Evolutionary conservation across 2,797 vertebrate genomes (phyloP).

Genomic region (Muscicapa striata): DNA sequence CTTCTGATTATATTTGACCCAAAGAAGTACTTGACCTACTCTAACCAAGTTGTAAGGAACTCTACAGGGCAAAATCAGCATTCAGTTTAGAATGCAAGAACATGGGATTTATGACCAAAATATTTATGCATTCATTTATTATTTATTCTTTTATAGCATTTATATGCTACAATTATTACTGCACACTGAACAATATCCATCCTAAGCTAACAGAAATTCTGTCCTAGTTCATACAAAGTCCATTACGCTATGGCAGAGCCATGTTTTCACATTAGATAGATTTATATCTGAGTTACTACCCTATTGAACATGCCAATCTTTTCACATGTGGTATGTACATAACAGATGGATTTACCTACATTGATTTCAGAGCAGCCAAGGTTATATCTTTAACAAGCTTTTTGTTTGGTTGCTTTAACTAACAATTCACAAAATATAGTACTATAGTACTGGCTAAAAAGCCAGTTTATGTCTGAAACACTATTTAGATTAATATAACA

Average conservation of each 20-base stretch:
- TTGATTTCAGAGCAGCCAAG: background rate
- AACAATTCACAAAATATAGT: background rate
- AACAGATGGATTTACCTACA: background rate
- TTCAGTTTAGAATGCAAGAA: background rate
- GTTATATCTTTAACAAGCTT: background rate
- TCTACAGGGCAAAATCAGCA: background rate
- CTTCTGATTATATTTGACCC: background rate
- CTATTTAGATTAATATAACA: background rate
- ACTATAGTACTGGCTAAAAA: background rate
- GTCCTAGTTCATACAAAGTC: background rate
- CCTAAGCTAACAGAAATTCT: background rate
- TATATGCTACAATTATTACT: background rate
- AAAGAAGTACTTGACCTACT: background rate
- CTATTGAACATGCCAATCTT: background rate
- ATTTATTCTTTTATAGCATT: background rate
- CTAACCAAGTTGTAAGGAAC: background rate
- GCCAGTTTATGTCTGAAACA: background rate
- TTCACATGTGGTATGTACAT: background rate
- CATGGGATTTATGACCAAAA: background rate
- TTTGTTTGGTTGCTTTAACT: background rate
- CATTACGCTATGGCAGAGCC: rapidly evolving
- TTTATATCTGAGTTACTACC: background rate
- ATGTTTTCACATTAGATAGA: background rate
- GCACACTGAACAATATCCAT: background rate
- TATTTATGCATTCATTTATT: background rate